Conservation (phyloP, 2,888 invertebrate species). For the Hypomecis atomaria region DNA sequence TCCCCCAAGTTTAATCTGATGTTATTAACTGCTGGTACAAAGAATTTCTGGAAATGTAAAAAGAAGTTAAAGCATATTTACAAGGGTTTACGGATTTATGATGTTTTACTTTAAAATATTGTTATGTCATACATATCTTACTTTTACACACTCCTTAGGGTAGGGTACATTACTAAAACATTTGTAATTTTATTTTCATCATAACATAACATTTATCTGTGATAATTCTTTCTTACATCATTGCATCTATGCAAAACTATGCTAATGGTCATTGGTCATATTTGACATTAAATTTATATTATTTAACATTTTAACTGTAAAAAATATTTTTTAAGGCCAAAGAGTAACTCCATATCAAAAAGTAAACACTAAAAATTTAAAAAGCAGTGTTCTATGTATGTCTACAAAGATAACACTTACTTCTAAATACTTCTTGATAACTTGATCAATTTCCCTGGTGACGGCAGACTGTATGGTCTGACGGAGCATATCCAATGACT, state of each 20-base stretch:
- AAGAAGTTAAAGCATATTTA: no score
- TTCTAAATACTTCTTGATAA: slow-evolving; percentile 91
- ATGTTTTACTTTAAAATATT: no score
- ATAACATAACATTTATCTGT: not conserved
- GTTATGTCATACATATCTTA: no score
- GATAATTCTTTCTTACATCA: not conserved
- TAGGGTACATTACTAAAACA: no score
- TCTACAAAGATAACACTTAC: slow-evolving; percentile 65
- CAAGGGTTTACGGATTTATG: no score
- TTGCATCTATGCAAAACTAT: no score
- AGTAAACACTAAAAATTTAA: not conserved
- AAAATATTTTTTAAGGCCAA: not conserved
- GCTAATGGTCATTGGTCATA: no score
- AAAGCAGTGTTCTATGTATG: not conserved
- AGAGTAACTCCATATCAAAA: not conserved
- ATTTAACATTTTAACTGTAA: not conserved
- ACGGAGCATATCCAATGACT: slow-evolving; percentile 89
- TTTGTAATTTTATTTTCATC: not conserved
- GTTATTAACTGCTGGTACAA: slow-evolving; percentile 91
- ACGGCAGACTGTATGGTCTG: slow-evolving; percentile 91
- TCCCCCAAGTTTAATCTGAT: slow-evolving; percentile 90
- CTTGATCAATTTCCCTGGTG: slow-evolving; percentile 90
- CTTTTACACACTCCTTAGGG: no score
- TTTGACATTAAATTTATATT: no score
- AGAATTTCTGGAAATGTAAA: slow-evolving; percentile 93